Percentiles rank a stretch among this genome's conserved stretches.
These are phyloP conservation scores for Psittacus erithacus DNA, from an alignment of 2,113 vertebrate species.

Conservation along the genomic window DNA sequence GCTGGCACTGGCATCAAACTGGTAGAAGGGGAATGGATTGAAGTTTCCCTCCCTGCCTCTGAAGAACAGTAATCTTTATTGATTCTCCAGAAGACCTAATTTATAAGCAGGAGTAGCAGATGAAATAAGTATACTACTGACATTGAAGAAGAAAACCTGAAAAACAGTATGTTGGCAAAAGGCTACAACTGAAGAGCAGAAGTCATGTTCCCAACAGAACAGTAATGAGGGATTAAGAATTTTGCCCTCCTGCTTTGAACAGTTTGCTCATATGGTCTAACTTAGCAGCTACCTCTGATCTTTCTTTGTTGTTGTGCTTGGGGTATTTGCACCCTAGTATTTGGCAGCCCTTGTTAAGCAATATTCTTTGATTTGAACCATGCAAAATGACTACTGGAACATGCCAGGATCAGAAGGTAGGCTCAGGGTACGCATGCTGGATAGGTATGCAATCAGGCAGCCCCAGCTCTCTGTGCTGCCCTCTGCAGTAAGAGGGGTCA, in stretches of 20 bases:
- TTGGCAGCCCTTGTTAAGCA: not conserved
- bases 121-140: not conserved
- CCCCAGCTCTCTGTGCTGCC: not conserved
- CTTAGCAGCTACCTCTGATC: not conserved
- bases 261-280: not conserved
- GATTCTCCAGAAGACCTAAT: not conserved
- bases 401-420: not conserved
- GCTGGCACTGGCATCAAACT: not conserved
- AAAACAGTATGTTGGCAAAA: not conserved
- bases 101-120: not conserved
- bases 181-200: not conserved
- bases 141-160: not conserved
- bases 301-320: not conserved
- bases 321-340: not conserved
- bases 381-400: not conserved
- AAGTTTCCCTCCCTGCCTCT: not conserved
- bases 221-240: not conserved
- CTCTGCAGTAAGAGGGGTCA: not conserved
- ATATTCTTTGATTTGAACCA: not conserved
- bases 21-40: not conserved
- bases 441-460: not conserved
- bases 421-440: not conserved
- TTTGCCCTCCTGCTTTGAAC: not conserved
- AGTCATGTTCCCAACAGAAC: not conserved
- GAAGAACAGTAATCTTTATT: not conserved